Evolutionary conservation across 2,888 invertebrate genomes (phyloP).

Genomic region (Mesopsocus fuscifrons): DNA sequence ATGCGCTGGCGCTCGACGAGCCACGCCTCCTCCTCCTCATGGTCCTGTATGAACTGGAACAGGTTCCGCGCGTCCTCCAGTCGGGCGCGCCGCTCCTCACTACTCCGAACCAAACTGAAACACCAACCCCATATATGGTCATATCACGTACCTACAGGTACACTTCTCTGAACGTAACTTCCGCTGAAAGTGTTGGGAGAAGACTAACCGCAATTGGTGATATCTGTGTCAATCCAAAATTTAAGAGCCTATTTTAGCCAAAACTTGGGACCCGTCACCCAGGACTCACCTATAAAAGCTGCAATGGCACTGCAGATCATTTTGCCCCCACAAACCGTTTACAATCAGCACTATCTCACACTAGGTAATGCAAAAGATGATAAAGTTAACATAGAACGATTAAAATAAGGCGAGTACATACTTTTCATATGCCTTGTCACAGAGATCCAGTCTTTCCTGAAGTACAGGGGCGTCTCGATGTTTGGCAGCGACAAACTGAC

Average conservation of each 20-base stretch:
- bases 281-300: too few species aligned
- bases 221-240: background rate
- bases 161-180: too few species aligned
- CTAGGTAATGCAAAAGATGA: too few species aligned
- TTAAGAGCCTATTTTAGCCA: slow-evolving; percentile 4
- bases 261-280: too few species aligned
- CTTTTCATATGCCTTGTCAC: slow-evolving; percentile 61
- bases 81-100: slow-evolving; percentile 57
- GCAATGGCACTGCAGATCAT: too few species aligned
- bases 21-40: slow-evolving; percentile 97
- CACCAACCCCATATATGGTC: too few species aligned
- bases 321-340: too few species aligned
- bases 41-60: slow-evolving; percentile 90
- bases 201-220: too few species aligned
- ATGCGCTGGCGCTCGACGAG: slow-evolving; percentile 84
- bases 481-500: slow-evolving; percentile 34
- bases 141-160: too few species aligned
- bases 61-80: slow-evolving; percentile 85
- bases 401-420: too few species aligned
- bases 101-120: slow-evolving; percentile 42
- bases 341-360: too few species aligned
- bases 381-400: slow-evolving; percentile 13
- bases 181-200: too few species aligned
- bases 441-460: slow-evolving; percentile 49
- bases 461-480: slow-evolving; percentile 39